A percentile compares a stretch with the other conserved stretches of the same genome.
These are phyloP conservation scores for Yponomeuta sedellus DNA, from an alignment of 2,888 invertebrate species.

Conservation along the genomic window DNA sequence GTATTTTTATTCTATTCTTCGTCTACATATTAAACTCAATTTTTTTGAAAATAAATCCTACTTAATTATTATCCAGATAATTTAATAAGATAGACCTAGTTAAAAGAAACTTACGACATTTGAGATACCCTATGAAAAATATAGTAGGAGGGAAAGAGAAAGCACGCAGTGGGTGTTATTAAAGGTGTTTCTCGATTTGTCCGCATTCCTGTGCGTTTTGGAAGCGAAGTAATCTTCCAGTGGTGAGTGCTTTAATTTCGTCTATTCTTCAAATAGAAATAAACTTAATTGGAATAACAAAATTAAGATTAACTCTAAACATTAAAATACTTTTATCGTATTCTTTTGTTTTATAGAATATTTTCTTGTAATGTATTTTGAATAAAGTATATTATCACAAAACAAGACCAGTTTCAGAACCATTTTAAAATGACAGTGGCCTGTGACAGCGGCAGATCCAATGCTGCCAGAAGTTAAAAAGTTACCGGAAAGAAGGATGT, in stretches of 20 bases:
- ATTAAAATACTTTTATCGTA: too few species aligned
- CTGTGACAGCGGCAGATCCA: background rate
- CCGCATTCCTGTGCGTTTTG: background rate
- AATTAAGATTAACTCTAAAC: too few species aligned
- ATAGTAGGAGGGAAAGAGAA: background rate
- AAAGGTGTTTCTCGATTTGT: background rate
- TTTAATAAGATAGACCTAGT: background rate
- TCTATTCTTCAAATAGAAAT: too few species aligned
- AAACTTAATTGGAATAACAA: too few species aligned
- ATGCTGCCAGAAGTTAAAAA: background rate
- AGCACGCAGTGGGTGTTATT: background rate
- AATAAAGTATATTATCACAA: too few species aligned
- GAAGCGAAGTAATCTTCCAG: background rate
- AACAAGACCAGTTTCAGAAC: background rate
- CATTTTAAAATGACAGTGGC: background rate
- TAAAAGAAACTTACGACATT: background rate
- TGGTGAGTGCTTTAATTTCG: too few species aligned
- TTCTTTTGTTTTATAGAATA: too few species aligned
- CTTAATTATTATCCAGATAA: background rate
- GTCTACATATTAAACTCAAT: conserved; percentile 58
- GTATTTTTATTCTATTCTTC: conserved; percentile 52
- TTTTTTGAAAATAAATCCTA: background rate
- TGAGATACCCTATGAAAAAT: background rate
- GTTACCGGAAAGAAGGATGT: background rate
- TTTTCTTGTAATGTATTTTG: too few species aligned